phyloP scores from a whole-genome alignment of 92 coral and sea anemone genomes.

The Epizoanthus illoricatus region DNA sequence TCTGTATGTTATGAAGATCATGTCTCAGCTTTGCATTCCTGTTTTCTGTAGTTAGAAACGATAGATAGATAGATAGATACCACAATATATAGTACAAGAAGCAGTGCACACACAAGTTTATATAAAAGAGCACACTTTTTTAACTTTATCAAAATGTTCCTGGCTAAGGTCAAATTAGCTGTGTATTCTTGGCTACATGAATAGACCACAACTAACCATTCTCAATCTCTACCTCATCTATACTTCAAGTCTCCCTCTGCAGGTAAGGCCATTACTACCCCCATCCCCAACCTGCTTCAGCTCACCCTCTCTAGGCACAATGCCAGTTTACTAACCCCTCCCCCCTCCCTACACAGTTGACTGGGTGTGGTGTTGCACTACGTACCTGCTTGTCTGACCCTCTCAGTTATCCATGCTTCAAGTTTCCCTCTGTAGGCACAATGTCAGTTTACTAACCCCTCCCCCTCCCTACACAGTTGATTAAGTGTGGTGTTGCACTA shows the following conservation, averaged over 20 bases:
- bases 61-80: too few species aligned
- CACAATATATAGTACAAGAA: neutral
- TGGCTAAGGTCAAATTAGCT: neutral
- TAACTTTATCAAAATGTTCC: too few species aligned
- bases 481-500: neutral
- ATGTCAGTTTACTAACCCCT: slow-evolving; percentile 55
- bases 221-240: slow-evolving; percentile 2
- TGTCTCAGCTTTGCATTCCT: slow-evolving; percentile 77
- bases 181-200: too few species aligned
- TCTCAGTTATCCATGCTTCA: slow-evolving; percentile 72
- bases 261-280: neutral
- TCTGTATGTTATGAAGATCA: slow-evolving; percentile 79
- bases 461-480: neutral
- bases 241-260: slow-evolving; percentile 2
- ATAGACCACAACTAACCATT: neutral
- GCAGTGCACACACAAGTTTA: neutral
- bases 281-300: slow-evolving; percentile 65
- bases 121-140: neutral
- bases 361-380: neutral
- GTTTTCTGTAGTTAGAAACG: slow-evolving; percentile 51
- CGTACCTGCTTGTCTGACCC: slow-evolving; percentile 91
- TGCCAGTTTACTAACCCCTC: slow-evolving; percentile 56
- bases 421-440: slow-evolving; percentile 93
- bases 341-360: neutral
- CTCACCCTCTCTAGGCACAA: slow-evolving; percentile 92